Conservation (phyloP, 1,140 invertebrate species). For the Apis cerana region DNA sequence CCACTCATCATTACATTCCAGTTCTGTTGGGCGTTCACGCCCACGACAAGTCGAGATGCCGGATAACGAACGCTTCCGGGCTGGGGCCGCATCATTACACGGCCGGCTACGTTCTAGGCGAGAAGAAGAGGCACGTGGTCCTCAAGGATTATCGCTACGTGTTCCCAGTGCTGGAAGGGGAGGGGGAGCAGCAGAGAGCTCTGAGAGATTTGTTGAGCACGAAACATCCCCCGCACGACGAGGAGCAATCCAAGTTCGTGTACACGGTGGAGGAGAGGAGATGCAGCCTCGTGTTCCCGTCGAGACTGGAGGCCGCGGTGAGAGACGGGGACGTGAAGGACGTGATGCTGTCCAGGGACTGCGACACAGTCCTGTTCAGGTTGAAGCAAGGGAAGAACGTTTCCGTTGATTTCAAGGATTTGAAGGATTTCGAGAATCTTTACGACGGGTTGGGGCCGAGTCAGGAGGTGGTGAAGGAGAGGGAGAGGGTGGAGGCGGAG, state of each 20-base stretch:
- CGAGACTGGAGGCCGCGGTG: conserved; percentile 88
- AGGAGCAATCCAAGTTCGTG: conserved; percentile 86
- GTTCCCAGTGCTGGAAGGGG: conserved; percentile 86
- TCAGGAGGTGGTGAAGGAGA: conserved; percentile 83
- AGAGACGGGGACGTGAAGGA: conserved; percentile 89
- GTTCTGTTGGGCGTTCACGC: conserved; percentile 84
- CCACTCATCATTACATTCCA: conserved; percentile 90
- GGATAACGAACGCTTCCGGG: conserved; percentile 84
- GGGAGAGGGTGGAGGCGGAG: conserved; percentile 83
- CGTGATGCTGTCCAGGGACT: conserved; percentile 88
- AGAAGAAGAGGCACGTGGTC: conserved; percentile 85
- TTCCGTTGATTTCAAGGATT: conserved; percentile 86
- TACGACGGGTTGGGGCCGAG: conserved; percentile 85
- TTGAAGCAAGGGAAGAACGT: conserved; percentile 87
- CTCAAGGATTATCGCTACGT: conserved; percentile 88
- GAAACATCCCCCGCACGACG: conserved; percentile 81
- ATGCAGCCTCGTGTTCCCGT: conserved; percentile 88
- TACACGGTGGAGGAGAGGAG: conserved; percentile 88
- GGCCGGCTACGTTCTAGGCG: conserved; percentile 82
- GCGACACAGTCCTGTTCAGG: conserved; percentile 87
- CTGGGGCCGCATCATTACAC: conserved; percentile 83
- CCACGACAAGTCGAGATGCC: conserved; percentile 83
- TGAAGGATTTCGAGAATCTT: conserved; percentile 83
- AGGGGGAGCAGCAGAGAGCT: conserved; percentile 84
- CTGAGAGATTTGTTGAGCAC: conserved; percentile 84